Evolutionary conservation across 2,797 vertebrate species (phyloP).

Genomic region (Limnodromus scolopaceus): DNA sequence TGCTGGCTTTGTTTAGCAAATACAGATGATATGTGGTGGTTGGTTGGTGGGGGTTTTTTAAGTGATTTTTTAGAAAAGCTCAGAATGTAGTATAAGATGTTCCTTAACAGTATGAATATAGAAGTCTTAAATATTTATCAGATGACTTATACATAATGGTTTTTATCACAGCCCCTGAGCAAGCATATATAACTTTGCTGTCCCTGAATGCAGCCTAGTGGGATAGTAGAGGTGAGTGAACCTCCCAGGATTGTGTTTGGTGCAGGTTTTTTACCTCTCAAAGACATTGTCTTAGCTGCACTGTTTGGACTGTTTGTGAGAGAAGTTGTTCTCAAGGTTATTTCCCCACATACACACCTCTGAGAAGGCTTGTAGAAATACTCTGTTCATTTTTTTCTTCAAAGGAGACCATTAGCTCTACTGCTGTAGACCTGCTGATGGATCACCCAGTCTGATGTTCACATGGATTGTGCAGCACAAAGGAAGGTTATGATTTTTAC

Average conservation of each 20-base stretch:
- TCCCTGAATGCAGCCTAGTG: conserved; percentile 6
- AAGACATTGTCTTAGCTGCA: not conserved
- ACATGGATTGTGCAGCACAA: not conserved
- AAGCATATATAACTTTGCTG: conserved; percentile 14
- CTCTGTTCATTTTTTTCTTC: not conserved
- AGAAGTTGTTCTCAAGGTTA: not conserved
- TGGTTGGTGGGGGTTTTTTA: not conserved
- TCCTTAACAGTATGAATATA: not conserved
- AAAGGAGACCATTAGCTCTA: not conserved
- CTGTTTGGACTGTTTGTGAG: not conserved
- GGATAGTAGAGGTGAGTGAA: conserved; percentile 1
- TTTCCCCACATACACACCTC: not conserved
- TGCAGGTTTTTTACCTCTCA: not conserved
- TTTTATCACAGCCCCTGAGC: not conserved
- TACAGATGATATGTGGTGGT: not conserved
- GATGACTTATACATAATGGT: not conserved
- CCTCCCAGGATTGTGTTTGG: not conserved
- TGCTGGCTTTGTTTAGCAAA: not conserved
- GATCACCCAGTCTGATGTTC: not conserved
- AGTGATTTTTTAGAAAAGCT: not conserved
- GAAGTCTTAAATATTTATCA: not conserved
- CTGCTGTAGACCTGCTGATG: not conserved
- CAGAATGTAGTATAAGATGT: not conserved
- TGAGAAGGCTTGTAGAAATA: not conserved
- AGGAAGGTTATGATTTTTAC: not conserved